Base-by-base conservation (phyloP, 64 coral and sea anemone species). In the Acropora tenuis region DNA sequence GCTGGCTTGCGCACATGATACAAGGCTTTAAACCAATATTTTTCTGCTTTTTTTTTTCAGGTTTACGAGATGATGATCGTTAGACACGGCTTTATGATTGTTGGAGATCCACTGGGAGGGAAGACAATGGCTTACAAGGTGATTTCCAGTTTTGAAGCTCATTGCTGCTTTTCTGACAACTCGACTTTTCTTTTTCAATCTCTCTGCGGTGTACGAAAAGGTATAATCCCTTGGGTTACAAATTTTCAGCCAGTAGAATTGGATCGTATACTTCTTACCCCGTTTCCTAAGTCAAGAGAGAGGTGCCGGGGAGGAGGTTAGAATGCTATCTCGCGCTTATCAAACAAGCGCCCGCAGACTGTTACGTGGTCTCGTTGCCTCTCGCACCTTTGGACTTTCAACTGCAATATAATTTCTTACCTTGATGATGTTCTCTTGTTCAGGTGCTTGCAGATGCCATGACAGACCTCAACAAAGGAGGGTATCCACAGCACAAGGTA, bases 41-140 rank as follows among this genome's bases (percentile, higher is more conserved):
- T 55, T 55, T 55, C 52, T 3, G 60, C 42, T 43, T 6, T 17
- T 83, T 45, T 41, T 50, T 8, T 47, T 1, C 68, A 96, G 94
- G 94, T 96, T 2, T 96, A 96, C n/a, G 91, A 93, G 47, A 93
- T 93, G 91, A 93, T 93, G 91, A 93, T 93, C 4, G 91, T 93
- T 1, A 50, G 91, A 43, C 91, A 93, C 59, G 91, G 91, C 50
- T 98, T 98, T 52, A 98, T 98, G 96, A 98, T 98, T n/a, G 96
- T 98, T 76, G 96, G 96, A 77, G 97, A 99, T 59, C 97, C 97
- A 55, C 66, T 99, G 12, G 97, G 97, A 11, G 97, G 97, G 8
- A 99, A 99, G 78, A 99, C 97, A 43, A 99, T 96, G 97, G 97
- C 97, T 1, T 99, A 94, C 69, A 99, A 99, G 91, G 97, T 99